Base-by-base conservation (phyloP, 1,140 invertebrate species). In the Panagrolaimus sp. region DNA sequence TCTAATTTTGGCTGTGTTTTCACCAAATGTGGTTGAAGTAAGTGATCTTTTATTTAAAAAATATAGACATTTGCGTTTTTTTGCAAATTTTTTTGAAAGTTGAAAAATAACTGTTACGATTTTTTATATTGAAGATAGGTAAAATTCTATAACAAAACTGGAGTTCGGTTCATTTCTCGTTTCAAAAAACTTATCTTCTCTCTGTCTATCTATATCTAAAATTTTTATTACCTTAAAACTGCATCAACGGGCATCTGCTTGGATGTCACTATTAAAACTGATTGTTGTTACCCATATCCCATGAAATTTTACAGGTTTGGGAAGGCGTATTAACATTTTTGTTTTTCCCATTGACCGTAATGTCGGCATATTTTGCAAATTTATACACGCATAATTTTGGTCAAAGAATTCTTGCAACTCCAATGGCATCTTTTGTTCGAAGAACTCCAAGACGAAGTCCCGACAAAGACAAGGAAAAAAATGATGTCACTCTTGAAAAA, bases 321-420 rank as follows among this genome's bases (percentile, higher is more conserved):
- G 87, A 88, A 81, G 86, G 83, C 15, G 67, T 86, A 4, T 64
- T 87, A 1, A 88, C 87, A 5, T 86, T 87, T 67, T 32, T 86
- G 2, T 87, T 87, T 73, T 87, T 87, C 78, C 86, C 86, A 7
- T 67, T 84, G 14, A 87, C 87, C 46, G 87, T 87, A 28, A 21
- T 85, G 1, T 84, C 84, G 9, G 87, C 87, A 12, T 87, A 86
- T 71, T 77, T 87, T 52, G 86, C 85, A 32, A 68, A 71, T 68
- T 74, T 69, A 70, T 69, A 66, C 46, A 76, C 68, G 48, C 69
- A 43, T 43, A 43, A 70, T 38, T 69, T 77, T 14, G 77, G 77
- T 26, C 68, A 72, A 67, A 63, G 71, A 26, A 48, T 80, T 43
- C 48, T 76, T 28, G 67, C 44, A 24, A 32, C 28, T 15, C 74